These are phyloP conservation scores for Lophotriccus pileatus DNA, from an alignment of 2,797 vertebrate species.

Conservation along the genomic window DNA sequence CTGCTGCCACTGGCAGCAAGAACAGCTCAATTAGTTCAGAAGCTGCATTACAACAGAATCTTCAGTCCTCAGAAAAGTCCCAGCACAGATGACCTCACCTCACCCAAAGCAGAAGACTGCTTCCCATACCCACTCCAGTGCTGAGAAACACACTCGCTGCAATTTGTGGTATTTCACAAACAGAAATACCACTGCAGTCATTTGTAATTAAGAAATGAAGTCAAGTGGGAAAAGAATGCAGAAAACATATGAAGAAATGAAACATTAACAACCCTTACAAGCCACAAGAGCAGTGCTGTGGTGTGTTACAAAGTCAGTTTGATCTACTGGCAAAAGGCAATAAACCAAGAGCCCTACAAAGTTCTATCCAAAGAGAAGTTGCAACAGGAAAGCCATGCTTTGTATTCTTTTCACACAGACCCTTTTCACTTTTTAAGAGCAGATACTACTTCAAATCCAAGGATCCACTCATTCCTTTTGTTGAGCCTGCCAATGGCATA, in stretches of 20 bases:
- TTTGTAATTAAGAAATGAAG: conserved; percentile 7
- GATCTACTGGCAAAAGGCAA: neutral
- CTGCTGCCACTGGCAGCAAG: conserved; percentile 17
- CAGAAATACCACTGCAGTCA: neutral
- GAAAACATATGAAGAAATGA: neutral
- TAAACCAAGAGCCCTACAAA: neutral
- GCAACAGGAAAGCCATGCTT: neutral
- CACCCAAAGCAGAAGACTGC: conserved; percentile 9
- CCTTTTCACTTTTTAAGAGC: neutral
- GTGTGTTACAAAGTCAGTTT: neutral
- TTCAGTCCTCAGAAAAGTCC: conserved; percentile 1
- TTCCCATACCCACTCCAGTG: neutral
- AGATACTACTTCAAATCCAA: neutral
- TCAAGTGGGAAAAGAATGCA: neutral
- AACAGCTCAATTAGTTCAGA: conserved; percentile 37
- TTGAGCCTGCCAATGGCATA: neutral
- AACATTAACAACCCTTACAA: neutral
- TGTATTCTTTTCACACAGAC: neutral
- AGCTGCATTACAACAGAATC: neutral
- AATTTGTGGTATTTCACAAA: conserved; percentile 18
- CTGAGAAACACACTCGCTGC: neutral
- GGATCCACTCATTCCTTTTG: neutral
- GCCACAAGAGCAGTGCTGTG: neutral
- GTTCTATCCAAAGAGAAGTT: neutral
- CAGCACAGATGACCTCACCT: conserved; percentile 23